Conservation (phyloP, 30 jellyfish, hydroid and myxozoan species). For the Catostylus mosaicus region DNA sequence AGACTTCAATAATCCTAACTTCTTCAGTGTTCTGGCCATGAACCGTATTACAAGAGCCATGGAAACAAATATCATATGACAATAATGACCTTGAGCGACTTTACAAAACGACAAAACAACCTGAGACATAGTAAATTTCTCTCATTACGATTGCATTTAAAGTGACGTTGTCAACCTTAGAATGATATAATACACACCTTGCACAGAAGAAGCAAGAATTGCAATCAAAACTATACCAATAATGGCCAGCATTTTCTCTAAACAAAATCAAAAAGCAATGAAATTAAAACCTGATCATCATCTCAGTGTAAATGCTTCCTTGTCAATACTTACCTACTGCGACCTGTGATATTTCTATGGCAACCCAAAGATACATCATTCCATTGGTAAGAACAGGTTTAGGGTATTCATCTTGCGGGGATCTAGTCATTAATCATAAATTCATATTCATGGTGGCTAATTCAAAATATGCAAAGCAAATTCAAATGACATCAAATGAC, state of each 20-base stretch:
- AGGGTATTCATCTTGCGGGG: not conserved
- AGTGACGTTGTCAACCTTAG: no score
- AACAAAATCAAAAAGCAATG: not conserved
- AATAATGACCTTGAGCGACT: no score
- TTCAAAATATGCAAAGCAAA: not conserved
- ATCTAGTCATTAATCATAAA: not conserved
- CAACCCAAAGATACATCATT: not conserved
- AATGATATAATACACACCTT: not conserved
- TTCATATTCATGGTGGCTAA: not conserved
- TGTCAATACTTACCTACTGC: not conserved
- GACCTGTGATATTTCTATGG: not conserved
- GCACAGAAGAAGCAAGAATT: not conserved
- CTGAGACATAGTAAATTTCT: no score
- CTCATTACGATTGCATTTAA: no score
- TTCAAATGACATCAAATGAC: not conserved
- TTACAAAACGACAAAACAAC: no score
- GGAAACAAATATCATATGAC: no score
- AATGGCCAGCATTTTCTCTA: not conserved
- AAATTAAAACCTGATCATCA: not conserved
- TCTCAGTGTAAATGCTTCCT: not conserved
- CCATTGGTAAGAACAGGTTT: not conserved
- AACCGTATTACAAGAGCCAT: no score
- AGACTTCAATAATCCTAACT: no score
- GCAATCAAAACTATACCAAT: not conserved
- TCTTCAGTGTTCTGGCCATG: no score